phyloP scores from a whole-genome alignment of 1,140 invertebrate species.

The Bombus waltoni region DNA sequence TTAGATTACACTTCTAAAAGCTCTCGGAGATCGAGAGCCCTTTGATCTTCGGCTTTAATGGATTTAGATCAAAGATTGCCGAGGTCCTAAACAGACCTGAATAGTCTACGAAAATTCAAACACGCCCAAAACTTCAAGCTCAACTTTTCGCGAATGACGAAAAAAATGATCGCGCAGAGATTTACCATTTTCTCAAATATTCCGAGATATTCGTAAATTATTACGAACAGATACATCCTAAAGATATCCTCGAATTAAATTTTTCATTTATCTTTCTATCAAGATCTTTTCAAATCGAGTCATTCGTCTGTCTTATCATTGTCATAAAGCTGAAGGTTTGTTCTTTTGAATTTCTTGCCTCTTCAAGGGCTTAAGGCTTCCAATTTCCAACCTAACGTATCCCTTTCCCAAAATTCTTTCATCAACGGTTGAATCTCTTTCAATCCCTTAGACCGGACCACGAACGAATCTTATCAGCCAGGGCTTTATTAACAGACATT shows the following conservation, averaged over 20 bases:
- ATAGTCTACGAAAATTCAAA: background rate
- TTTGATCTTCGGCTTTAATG: background rate
- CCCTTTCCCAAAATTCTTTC: background rate
- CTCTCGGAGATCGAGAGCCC: background rate
- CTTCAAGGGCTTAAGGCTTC: background rate
- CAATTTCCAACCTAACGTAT: background rate
- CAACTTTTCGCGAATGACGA: too few species aligned
- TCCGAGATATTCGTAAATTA: too few species aligned
- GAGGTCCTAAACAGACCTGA: too few species aligned
- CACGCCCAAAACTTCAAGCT: background rate
- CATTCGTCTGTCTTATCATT: background rate
- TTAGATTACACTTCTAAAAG: background rate
- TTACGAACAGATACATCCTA: too few species aligned
- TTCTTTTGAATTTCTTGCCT: background rate
- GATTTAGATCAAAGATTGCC: background rate
- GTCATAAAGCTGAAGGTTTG: too few species aligned
- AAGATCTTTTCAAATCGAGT: background rate
- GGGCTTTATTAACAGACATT: slow-evolving; percentile 34
- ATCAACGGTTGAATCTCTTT: background rate
- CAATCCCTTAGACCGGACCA: background rate
- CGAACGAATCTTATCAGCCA: slow-evolving; percentile 22
- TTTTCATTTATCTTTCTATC: background rate
- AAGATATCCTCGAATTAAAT: background rate
- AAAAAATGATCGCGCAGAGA: background rate
- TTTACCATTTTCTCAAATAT: background rate